Evolutionary conservation across 2,113 vertebrate genomes (phyloP).

Genomic region (Notothenia rossii): DNA sequence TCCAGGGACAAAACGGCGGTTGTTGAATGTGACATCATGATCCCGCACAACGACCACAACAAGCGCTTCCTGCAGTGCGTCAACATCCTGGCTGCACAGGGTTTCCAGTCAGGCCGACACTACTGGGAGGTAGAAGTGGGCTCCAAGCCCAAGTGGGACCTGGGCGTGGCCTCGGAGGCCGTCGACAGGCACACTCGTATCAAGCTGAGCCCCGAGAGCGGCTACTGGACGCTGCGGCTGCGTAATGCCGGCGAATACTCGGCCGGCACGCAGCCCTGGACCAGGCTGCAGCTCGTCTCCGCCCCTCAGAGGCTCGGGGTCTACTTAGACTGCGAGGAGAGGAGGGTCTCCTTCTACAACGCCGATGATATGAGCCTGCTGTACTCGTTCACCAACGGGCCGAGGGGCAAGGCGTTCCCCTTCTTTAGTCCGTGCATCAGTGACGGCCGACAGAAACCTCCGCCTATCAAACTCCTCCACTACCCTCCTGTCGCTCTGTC

Average conservation of each 20-base stretch:
- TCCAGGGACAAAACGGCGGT: constrained; percentile 85
- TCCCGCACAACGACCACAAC: constrained; percentile 38
- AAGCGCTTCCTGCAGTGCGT: constrained; percentile 88
- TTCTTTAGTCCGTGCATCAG: constrained; percentile 92
- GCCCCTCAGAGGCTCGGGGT: constrained; percentile 81
- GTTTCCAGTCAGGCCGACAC: constrained; percentile 84
- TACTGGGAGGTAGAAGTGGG: constrained; percentile 92
- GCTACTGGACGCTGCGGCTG: constrained; percentile 90
- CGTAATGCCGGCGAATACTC: constrained; percentile 81
- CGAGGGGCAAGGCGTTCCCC: constrained; percentile 80
- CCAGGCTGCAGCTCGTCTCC: constrained; percentile 67
- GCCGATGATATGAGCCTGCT: constrained; percentile 86
- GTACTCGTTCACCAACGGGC: constrained; percentile 83
- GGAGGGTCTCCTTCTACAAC: constrained; percentile 86
- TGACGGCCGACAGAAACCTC: constrained; percentile 69
- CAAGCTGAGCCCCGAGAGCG: constrained; percentile 85
- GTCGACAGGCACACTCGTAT: constrained; percentile 82
- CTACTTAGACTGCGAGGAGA: constrained; percentile 86
- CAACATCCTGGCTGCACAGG: constrained; percentile 83
- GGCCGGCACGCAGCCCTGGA: constrained; percentile 86
- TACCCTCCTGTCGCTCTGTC: constrained; percentile 64
- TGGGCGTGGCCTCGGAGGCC: constrained; percentile 85
- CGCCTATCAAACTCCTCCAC: constrained; percentile 86
- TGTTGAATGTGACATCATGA: constrained; percentile 72
- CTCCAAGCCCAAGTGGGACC: constrained; percentile 89